Percentiles rank a stretch among this genome's conserved stretches.
Conservation (phyloP, 2,113 vertebrate species). For the Alces alces region DNA sequence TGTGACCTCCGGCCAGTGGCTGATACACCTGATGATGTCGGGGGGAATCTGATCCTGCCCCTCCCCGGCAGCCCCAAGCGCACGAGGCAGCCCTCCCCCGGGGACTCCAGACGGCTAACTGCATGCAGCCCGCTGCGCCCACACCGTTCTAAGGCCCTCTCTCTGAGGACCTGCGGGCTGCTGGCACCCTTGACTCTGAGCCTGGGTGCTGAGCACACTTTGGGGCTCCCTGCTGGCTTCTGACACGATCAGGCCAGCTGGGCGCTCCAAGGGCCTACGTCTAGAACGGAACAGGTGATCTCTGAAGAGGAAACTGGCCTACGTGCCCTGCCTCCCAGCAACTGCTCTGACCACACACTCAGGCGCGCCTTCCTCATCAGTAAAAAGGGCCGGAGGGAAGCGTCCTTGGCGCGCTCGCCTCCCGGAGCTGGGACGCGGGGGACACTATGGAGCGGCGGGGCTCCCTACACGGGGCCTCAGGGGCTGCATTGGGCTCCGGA, state of each 20-base stretch:
- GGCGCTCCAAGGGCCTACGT: neutral
- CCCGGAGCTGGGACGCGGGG: accelerated
- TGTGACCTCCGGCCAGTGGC: neutral
- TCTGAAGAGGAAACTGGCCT: neutral
- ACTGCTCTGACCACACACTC: neutral
- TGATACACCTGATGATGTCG: accelerated
- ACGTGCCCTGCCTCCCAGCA: neutral
- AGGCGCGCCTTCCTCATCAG: neutral
- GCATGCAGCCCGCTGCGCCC: accelerated
- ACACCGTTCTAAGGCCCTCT: neutral
- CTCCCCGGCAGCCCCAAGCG: neutral
- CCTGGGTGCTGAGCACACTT: neutral
- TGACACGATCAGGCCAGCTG: neutral
- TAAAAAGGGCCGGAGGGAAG: neutral
- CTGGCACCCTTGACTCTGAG: neutral
- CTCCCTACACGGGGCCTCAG: neutral
- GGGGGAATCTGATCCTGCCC: neutral
- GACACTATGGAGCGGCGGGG: accelerated
- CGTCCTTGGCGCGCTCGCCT: neutral
- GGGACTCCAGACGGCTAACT: neutral
- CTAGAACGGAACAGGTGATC: neutral
- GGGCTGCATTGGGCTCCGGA: neutral
- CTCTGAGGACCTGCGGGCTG: neutral
- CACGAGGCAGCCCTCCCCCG: accelerated
- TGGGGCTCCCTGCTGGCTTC: neutral